A percentile compares a stretch with the other conserved stretches of the same genome.
Evolutionary conservation across 2,797 vertebrate species (phyloP).

Genomic region (Menidia menidia): DNA sequence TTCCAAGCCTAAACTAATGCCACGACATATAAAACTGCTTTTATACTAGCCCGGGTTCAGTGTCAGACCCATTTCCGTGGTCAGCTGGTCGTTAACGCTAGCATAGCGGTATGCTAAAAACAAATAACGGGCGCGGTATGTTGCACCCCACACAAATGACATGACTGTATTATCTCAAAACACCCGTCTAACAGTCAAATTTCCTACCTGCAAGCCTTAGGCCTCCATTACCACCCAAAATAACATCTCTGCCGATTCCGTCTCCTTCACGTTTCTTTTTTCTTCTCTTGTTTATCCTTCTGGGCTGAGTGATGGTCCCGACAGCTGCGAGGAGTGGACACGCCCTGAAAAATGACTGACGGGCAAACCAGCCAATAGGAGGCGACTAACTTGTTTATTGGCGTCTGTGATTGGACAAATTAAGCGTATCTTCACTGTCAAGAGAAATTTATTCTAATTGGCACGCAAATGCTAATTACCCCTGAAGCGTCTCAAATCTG

Average conservation of each 20-base stretch:
- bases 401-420: slow-evolving; percentile 42
- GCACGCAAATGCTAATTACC: background rate
- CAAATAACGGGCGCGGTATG: slow-evolving; percentile 24
- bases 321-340: slow-evolving; percentile 56
- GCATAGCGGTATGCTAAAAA: slow-evolving; percentile 65
- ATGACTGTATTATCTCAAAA: background rate
- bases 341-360: slow-evolving; percentile 48
- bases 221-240: background rate
- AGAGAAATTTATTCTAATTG: background rate
- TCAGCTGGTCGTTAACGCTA: slow-evolving; percentile 31
- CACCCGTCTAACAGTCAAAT: rapidly evolving
- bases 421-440: background rate
- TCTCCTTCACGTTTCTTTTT: too few species aligned
- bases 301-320: slow-evolving; percentile 1
- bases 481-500: too few species aligned
- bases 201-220: slow-evolving; percentile 36
- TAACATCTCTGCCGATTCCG: too few species aligned
- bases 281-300: slow-evolving; percentile 17
- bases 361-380: slow-evolving; percentile 41
- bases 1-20: background rate
- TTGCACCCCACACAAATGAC: background rate
- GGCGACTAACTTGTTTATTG: rapidly evolving
- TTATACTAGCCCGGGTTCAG: background rate
- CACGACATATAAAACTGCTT: rapidly evolving
- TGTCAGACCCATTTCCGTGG: background rate